Conservation (phyloP, 2,113 vertebrate genomes). For the Bolborhynchus lineola region DNA sequence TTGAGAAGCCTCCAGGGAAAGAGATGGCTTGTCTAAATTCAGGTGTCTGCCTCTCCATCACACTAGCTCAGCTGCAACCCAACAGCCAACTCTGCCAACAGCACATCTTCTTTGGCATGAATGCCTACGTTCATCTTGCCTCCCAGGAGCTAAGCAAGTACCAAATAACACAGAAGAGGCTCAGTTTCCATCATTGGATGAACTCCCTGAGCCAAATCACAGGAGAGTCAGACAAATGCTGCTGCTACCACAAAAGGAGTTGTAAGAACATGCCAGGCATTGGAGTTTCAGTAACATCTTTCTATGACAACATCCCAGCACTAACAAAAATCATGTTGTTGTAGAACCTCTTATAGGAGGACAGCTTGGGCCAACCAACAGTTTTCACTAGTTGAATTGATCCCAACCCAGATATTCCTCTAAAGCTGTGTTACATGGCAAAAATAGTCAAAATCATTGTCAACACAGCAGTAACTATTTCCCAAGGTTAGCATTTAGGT, state of each 20-base stretch:
- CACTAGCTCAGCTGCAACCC: neutral
- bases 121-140: neutral
- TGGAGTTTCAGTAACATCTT: neutral
- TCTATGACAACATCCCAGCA: neutral
- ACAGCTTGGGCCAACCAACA: neutral
- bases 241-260: neutral
- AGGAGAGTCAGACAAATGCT: neutral
- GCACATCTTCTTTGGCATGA: neutral
- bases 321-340: neutral
- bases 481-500: neutral
- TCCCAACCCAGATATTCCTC: neutral
- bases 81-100: neutral
- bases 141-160: neutral
- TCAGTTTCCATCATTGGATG: neutral
- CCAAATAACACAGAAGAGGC: neutral
- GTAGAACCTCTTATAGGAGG: neutral
- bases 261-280: neutral
- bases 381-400: neutral
- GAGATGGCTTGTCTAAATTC: neutral
- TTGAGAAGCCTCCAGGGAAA: neutral
- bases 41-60: neutral
- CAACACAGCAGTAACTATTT: neutral
- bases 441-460: neutral
- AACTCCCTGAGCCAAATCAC: neutral
- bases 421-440: neutral